phyloP scores from a whole-genome alignment of 2,113 vertebrate species.

The Heloderma charlesbogerti region DNA sequence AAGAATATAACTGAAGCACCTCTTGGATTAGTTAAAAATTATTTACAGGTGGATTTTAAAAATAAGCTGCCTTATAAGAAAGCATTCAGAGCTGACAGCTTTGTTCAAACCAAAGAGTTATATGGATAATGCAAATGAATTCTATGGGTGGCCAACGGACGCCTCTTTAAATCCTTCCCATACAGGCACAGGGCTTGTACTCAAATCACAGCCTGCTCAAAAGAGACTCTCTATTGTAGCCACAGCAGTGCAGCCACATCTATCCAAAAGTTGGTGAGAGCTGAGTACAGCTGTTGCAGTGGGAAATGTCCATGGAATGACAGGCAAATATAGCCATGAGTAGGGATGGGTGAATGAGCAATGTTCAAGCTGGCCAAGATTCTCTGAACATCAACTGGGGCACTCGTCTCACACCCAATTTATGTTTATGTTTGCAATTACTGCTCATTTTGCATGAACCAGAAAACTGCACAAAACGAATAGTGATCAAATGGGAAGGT shows the following conservation, averaged over 20 bases:
- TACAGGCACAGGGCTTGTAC: neutral
- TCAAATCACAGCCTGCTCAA: neutral
- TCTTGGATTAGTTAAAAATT: neutral
- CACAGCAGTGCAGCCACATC: neutral
- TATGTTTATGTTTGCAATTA: too few species aligned
- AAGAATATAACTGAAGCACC: neutral
- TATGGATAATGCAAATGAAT: neutral
- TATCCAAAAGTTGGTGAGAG: neutral
- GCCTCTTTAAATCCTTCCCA: neutral
- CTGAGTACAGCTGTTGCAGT: neutral
- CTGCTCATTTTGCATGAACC: too few species aligned
- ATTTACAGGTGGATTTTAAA: neutral
- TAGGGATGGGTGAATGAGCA: too few species aligned
- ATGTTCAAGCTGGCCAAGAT: too few species aligned
- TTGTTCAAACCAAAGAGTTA: neutral
- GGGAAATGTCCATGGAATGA: neutral
- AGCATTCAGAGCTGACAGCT: neutral
- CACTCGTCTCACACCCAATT: too few species aligned
- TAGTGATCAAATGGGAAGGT: too few species aligned
- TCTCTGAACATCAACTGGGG: too few species aligned
- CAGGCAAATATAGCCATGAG: neutral
- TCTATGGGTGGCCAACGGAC: too few species aligned
- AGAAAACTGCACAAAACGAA: too few species aligned
- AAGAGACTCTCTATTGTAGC: neutral
- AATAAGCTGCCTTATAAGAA: neutral